A percentile compares a stretch with the other conserved stretches of the same genome.
Evolutionary conservation across 2,113 vertebrate genomes (phyloP).

Genomic region (Engraulis encrasicolus): DNA sequence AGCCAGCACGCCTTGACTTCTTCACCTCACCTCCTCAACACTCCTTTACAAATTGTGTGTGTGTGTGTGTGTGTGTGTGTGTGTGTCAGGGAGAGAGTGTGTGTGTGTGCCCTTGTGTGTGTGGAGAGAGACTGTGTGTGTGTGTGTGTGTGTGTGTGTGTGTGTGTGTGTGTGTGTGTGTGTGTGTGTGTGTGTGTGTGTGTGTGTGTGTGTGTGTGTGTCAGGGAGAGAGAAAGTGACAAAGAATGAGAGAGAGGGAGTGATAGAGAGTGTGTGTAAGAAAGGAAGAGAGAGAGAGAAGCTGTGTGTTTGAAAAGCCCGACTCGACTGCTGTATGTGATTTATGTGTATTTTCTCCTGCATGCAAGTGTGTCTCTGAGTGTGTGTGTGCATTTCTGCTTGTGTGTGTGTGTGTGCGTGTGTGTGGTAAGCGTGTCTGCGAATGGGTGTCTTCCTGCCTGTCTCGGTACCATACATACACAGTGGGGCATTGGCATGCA

Average conservation of each 20-base stretch:
- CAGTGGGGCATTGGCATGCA: conserved; percentile 51
- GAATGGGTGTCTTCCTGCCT: not conserved
- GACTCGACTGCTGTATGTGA: not conserved
- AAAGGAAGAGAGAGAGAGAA: too few relatives aligned
- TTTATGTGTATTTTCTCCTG: conserved; percentile 3
- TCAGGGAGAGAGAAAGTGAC: too few relatives aligned
- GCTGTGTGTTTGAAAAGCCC: not conserved
- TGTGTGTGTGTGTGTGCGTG: not conserved
- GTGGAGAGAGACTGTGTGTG: too few relatives aligned
- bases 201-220: not conserved
- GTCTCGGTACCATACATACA: too few relatives aligned
- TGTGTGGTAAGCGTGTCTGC: not conserved
- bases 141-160: too few relatives aligned
- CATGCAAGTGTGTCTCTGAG: not conserved
- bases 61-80: not conserved
- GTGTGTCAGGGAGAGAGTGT: too few relatives aligned
- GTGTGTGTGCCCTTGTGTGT: too few relatives aligned
- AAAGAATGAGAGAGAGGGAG: too few relatives aligned
- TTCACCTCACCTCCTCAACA: not conserved
- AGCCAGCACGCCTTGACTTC: not conserved
- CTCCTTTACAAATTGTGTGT: not conserved
- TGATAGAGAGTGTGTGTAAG: too few relatives aligned
- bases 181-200: conserved; percentile 5
- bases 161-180: conserved; percentile 13
- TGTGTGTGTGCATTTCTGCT: not conserved